Evolutionary conservation across 2,797 vertebrate genomes (phyloP).

Genomic region (Alfaro cultratus): DNA sequence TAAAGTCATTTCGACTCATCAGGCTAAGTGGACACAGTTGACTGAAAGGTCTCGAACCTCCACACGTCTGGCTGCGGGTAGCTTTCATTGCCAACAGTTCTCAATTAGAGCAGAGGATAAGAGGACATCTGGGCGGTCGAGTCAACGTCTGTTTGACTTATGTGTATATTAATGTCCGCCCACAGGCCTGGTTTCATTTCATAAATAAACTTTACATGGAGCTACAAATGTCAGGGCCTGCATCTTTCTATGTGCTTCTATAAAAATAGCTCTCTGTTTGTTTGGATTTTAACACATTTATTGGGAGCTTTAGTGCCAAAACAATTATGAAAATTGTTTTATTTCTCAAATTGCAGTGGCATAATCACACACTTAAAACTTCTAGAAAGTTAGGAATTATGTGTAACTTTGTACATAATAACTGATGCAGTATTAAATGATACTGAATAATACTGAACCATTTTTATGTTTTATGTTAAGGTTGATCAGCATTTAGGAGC

Average conservation of each 20-base stretch:
- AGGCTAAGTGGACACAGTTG: slow-evolving; percentile 79
- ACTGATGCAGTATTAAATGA: neutral
- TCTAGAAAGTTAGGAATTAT: neutral
- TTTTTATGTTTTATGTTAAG: no score
- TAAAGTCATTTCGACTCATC: slow-evolving; percentile 81
- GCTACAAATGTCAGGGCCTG: slow-evolving; percentile 25
- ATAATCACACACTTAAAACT: no score
- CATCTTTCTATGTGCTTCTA: no score
- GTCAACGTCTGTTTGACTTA: slow-evolving; percentile 56
- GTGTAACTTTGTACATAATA: neutral
- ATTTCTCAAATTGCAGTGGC: no score
- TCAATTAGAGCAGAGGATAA: slow-evolving; percentile 67
- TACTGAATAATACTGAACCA: no score
- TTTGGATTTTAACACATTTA: no score
- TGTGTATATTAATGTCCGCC: slow-evolving; percentile 46
- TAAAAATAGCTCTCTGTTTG: no score
- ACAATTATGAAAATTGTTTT: no score
- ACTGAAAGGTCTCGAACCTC: slow-evolving; percentile 76
- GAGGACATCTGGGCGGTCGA: slow-evolving; percentile 62
- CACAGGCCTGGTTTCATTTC: slow-evolving; percentile 39
- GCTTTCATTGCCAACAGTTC: slow-evolving; percentile 64
- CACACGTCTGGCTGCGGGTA: slow-evolving; percentile 70
- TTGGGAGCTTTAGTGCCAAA: no score
- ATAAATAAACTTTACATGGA: slow-evolving; percentile 35
- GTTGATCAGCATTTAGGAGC: no score